Evolutionary conservation across 2,888 invertebrate genomes (phyloP).

Genomic region (Nudaria mundana): DNA sequence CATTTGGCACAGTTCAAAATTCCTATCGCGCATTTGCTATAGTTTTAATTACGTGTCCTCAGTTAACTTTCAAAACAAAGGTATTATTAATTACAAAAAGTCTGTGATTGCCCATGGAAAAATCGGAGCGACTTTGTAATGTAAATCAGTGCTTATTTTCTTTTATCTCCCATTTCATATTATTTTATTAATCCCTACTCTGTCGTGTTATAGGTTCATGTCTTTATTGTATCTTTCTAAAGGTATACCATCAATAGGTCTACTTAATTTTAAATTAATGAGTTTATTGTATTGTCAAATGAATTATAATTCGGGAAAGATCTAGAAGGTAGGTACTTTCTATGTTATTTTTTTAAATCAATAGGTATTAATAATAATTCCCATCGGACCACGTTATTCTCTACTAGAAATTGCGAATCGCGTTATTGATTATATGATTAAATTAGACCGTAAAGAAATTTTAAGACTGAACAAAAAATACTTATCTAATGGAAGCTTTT

Average conservation of each 20-base stretch:
- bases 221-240: constrained; percentile 21
- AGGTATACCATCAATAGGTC: too few relatives aligned
- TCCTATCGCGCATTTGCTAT: constrained; percentile 53
- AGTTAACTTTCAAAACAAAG: constrained; percentile 44
- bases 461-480: too few relatives aligned
- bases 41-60: constrained; percentile 75
- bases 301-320: constrained; percentile 28
- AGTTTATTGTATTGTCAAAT: constrained; percentile 31
- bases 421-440: too few relatives aligned
- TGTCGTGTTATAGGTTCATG: constrained; percentile 27
- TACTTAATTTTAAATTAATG: too few relatives aligned
- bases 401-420: too few relatives aligned
- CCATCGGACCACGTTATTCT: too few relatives aligned
- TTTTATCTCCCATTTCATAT: constrained; percentile 28
- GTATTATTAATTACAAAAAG: constrained; percentile 37
- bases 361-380: too few relatives aligned
- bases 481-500: too few relatives aligned
- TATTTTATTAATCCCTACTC: constrained; percentile 26
- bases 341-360: too few relatives aligned
- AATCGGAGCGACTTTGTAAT: constrained; percentile 32
- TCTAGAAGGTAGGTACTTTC: too few relatives aligned
- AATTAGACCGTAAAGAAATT: too few relatives aligned
- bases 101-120: constrained; percentile 33
- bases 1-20: constrained; percentile 72
- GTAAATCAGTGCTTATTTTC: constrained; percentile 38